Evolutionary conservation across 2,113 vertebrate species (phyloP).

Genomic region (Clupea harengus): DNA sequence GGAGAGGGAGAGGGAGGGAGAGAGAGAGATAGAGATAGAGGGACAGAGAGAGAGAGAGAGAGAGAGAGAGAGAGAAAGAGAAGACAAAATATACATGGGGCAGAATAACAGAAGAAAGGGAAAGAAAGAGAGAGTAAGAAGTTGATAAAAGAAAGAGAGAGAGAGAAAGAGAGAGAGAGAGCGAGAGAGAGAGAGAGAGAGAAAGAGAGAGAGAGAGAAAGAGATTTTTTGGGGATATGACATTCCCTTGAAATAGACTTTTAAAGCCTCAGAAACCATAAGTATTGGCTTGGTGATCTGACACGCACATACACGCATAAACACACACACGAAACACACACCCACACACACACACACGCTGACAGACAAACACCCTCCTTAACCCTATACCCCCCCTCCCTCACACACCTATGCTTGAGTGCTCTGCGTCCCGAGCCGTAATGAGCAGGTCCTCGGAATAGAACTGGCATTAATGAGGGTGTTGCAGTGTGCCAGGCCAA

Average conservation of each 20-base stretch:
- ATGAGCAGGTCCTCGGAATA: slow-evolving; percentile 37
- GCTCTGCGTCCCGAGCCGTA: not conserved
- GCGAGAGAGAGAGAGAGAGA: no score
- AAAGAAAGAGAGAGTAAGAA: not conserved
- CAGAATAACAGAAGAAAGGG: not conserved
- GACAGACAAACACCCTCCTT: not conserved
- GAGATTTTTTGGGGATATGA: not conserved
- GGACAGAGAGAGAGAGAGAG: not conserved
- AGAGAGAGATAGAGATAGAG: not conserved
- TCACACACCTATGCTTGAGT: no score
- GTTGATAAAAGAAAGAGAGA: not conserved
- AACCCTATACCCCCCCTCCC: not conserved
- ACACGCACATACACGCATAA: not conserved
- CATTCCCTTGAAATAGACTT: not conserved
- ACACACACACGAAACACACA: not conserved
- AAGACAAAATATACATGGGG: not conserved
- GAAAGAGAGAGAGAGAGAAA: not conserved
- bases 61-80: no score
- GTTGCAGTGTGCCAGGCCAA: not conserved
- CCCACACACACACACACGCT: no score
- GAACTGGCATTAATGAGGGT: slow-evolving; percentile 19
- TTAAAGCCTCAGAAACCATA: not conserved
- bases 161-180: not conserved
- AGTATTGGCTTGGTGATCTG: not conserved
- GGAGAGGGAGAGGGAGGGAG: not conserved